phyloP scores from a whole-genome alignment of 92 coral and sea anemone genomes.

The Plumapathes pennacea region DNA sequence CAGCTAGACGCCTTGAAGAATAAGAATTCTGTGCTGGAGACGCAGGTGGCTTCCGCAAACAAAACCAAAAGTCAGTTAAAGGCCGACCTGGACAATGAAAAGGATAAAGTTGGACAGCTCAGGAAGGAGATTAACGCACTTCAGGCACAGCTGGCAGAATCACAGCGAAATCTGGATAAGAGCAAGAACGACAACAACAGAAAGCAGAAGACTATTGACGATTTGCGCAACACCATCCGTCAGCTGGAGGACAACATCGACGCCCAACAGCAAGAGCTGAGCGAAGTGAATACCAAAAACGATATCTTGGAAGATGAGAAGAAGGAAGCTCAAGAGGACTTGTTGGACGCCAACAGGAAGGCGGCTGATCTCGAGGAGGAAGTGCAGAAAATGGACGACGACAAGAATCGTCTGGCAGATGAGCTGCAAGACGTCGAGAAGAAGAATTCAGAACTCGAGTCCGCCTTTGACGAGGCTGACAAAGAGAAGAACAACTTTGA shows the following conservation, averaged over 20 bases:
- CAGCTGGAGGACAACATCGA: slow-evolving; percentile 79
- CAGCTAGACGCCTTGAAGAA: slow-evolving; percentile 70
- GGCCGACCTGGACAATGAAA: slow-evolving; percentile 84
- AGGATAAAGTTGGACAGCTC: slow-evolving; percentile 79
- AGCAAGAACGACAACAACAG: slow-evolving; percentile 81
- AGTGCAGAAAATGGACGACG: slow-evolving; percentile 65
- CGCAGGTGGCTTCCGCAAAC: slow-evolving; percentile 76
- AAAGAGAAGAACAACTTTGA: slow-evolving; percentile 84
- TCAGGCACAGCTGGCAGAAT: slow-evolving; percentile 77
- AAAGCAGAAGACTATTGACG: slow-evolving; percentile 91
- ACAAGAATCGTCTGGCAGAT: slow-evolving; percentile 66
- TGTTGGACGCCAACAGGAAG: slow-evolving; percentile 79
- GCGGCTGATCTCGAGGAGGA: slow-evolving; percentile 84
- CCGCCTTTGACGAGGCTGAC: slow-evolving; percentile 73
- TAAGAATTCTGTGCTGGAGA: slow-evolving; percentile 79
- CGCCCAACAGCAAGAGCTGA: slow-evolving; percentile 82
- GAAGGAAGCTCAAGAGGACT: slow-evolving; percentile 85
- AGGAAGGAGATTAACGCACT: slow-evolving; percentile 74
- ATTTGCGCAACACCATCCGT: slow-evolving; percentile 79
- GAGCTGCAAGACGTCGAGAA: slow-evolving; percentile 75
- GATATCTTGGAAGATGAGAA: slow-evolving; percentile 96
- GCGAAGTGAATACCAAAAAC: slow-evolving; percentile 83
- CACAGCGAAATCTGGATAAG: slow-evolving; percentile 78
- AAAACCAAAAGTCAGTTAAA: slow-evolving; percentile 79
- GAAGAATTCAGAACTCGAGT: slow-evolving; percentile 79